Evolutionary conservation across 2,113 vertebrate genomes (phyloP).

Genomic region (Phodopus roborovskii): DNA sequence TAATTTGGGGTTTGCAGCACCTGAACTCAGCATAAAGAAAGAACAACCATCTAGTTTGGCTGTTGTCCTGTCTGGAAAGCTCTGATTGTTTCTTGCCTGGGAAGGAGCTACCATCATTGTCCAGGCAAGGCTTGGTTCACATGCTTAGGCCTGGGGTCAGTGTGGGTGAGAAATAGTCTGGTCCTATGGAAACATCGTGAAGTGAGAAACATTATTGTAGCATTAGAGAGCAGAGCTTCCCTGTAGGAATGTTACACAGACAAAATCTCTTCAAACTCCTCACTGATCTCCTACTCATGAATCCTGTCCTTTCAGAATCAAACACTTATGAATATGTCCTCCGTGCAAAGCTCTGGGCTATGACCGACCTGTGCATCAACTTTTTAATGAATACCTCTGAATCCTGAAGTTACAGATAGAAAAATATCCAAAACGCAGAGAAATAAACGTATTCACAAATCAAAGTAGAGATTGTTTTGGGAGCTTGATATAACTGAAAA

Average conservation of each 20-base stretch:
- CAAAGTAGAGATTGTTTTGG: not conserved
- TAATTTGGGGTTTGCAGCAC: not conserved
- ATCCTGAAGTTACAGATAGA: constrained; percentile 35
- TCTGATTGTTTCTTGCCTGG: not conserved
- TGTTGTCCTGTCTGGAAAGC: not conserved
- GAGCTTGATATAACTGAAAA: constrained; percentile 25
- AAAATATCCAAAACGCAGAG: not conserved
- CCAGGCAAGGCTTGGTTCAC: not conserved
- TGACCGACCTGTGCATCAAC: not conserved
- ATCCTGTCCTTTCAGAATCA: constrained; percentile 6
- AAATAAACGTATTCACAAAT: constrained; percentile 26
- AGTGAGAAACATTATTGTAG: not conserved
- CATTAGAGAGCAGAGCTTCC: not conserved
- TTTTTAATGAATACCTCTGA: constrained; percentile 38
- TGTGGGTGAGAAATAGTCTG: not conserved
- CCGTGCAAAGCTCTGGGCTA: not conserved
- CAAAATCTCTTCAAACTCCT: not conserved
- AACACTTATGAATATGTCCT: not conserved
- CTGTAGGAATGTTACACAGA: not conserved
- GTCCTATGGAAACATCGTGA: not conserved
- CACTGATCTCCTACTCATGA: not conserved
- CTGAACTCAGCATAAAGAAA: not conserved
- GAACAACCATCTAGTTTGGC: not conserved
- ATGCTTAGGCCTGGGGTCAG: not conserved
- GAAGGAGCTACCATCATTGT: not conserved